A percentile compares a stretch with the other conserved stretches of the same genome.
Conservation (phyloP, 2,797 vertebrate species). For the Lepus townsendii region DNA sequence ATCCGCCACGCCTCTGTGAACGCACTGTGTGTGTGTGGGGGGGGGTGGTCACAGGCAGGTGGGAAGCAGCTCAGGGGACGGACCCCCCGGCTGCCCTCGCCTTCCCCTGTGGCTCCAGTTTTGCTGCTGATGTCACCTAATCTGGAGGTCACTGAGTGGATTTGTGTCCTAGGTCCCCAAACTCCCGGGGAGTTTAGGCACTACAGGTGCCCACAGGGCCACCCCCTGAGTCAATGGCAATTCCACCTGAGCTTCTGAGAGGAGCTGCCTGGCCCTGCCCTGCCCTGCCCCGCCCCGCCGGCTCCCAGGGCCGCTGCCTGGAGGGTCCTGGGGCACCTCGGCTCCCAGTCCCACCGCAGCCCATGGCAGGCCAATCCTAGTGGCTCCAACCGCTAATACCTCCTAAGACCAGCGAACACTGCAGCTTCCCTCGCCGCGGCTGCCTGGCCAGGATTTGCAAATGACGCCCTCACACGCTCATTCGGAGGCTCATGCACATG, state of each 20-base stretch:
- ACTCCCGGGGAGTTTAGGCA: not conserved
- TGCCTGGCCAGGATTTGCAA: not conserved
- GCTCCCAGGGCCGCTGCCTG: not conserved
- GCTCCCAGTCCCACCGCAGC: not conserved
- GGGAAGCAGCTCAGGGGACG: not conserved
- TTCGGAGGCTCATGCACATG: not conserved
- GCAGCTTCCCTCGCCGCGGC: not conserved
- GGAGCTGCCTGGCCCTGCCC: not conserved
- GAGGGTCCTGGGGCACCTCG: not conserved
- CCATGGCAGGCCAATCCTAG: not conserved
- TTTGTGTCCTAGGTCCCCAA: slow-evolving; percentile 44
- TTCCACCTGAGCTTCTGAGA: not conserved
- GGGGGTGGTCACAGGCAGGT: not conserved
- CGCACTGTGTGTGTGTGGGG: not conserved
- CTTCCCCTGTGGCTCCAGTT: not conserved
- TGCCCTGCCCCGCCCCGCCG: not conserved
- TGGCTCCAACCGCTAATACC: slow-evolving; percentile 15
- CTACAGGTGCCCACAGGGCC: not conserved
- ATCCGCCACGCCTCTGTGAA: not conserved
- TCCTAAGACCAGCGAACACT: slow-evolving; percentile 37
- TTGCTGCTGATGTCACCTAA: not conserved
- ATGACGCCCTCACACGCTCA: not conserved
- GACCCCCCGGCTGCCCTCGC: not conserved
- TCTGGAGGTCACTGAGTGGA: not conserved
- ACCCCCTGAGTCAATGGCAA: not conserved